A percentile compares a stretch with the other conserved stretches of the same genome.
These are phyloP conservation scores for Gobio gobio DNA, from an alignment of 2,113 vertebrate genomes.

Conservation along the genomic window DNA sequence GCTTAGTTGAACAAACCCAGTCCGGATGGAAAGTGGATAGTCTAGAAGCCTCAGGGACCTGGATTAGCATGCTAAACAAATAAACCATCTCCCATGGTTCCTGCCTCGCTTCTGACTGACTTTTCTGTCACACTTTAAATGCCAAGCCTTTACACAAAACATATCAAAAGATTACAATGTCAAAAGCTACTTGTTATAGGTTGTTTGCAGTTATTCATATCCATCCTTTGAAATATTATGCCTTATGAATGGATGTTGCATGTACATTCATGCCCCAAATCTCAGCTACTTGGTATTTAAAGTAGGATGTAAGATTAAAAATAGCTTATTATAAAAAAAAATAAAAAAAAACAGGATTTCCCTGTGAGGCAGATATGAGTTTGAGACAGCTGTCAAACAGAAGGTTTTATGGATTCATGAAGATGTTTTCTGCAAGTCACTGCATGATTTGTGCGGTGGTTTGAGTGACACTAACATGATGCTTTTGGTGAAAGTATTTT, in stretches of 20 bases:
- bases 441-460: not conserved
- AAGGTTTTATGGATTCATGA: not conserved
- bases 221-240: not conserved
- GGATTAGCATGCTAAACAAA: conserved; percentile 26
- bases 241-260: not conserved
- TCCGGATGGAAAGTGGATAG: not conserved
- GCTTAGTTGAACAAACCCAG: conserved; percentile 36
- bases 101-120: not conserved
- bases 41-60: not conserved
- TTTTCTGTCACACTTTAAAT: not conserved
- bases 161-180: not conserved
- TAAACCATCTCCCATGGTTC: not conserved
- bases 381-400: not conserved
- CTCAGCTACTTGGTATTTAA: not conserved
- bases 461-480: not conserved
- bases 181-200: not conserved
- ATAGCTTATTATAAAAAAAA: not conserved
- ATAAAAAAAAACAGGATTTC: not conserved
- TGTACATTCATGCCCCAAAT: not conserved
- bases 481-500: not conserved
- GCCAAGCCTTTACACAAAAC: not conserved
- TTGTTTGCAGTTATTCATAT: not conserved
- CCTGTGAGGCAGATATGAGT: not conserved
- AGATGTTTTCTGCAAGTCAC: conserved; percentile 8
- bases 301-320: not conserved